Conservation (phyloP, 30 jellyfish, hydroid and myxozoan genomes). For the Clytia hemisphaerica region DNA sequence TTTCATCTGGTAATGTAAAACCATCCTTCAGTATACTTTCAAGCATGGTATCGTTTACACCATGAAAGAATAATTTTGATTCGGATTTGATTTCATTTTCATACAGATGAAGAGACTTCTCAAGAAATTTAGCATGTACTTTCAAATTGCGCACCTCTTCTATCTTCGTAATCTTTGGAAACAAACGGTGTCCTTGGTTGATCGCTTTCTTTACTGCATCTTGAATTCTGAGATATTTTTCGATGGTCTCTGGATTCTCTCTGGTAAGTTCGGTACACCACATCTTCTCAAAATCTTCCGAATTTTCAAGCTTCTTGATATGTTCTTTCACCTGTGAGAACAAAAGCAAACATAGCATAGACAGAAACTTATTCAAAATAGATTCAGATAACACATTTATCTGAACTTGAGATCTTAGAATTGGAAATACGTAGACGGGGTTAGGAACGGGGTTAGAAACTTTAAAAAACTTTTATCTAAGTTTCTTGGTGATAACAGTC, state of each 20-base stretch:
- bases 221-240: conserved; percentile 31
- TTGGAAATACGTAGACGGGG: no score
- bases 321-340: conserved; percentile 6
- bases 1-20: conserved; percentile 37
- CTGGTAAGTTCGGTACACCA: background rate
- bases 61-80: conserved; percentile 44
- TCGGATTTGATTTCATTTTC: conserved; percentile 10
- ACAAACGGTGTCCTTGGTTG: conserved; percentile 47
- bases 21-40: conserved; percentile 44
- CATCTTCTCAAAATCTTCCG: background rate
- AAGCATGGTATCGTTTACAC: conserved; percentile 40
- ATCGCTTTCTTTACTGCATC: conserved; percentile 46
- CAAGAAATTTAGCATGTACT: conserved; percentile 27
- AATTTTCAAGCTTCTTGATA: background rate
- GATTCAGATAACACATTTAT: no score
- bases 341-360: no score
- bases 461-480: no score
- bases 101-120: conserved; percentile 19
- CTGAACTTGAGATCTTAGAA: no score
- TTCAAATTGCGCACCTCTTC: conserved; percentile 49
- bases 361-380: no score
- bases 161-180: conserved; percentile 46
- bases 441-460: no score
- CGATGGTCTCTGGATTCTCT: conserved; percentile 43
- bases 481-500: no score